phyloP scores from a whole-genome alignment of 2,113 vertebrate species.

The Crotalus viridis region DNA sequence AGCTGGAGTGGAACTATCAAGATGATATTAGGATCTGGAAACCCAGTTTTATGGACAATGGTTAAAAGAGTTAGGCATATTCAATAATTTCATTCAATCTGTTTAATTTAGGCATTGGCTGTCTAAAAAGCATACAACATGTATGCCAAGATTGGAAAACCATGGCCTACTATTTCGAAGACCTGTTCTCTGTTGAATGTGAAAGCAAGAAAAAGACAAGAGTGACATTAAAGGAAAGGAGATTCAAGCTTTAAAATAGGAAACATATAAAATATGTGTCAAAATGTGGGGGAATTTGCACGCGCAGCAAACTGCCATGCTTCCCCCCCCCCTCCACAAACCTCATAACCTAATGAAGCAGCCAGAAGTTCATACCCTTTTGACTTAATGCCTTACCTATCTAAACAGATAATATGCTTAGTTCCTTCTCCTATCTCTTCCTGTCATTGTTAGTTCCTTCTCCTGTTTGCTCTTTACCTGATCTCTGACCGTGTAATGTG shows the following conservation, averaged over 20 bases:
- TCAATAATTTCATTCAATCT: background rate
- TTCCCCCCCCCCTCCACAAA: too few species aligned
- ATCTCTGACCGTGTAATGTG: too few species aligned
- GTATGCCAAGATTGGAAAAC: too few species aligned
- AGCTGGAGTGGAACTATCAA: background rate
- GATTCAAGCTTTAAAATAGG: background rate
- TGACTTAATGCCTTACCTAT: too few species aligned
- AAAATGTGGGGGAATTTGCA: background rate
- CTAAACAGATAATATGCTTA: too few species aligned
- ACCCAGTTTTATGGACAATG: background rate
- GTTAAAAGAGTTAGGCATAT: background rate
- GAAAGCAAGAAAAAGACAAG: background rate
- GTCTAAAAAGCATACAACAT: background rate
- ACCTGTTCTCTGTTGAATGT: background rate
- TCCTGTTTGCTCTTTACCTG: too few species aligned
- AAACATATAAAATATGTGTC: background rate
- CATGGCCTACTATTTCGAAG: background rate
- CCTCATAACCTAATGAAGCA: too few species aligned
- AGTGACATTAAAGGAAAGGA: background rate
- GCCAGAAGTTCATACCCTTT: too few species aligned
- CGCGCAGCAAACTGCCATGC: too few species aligned
- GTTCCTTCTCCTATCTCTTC: too few species aligned
- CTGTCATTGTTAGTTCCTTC: too few species aligned
- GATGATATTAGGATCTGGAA: background rate
- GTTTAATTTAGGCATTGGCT: background rate